phyloP scores from a whole-genome alignment of 2,113 vertebrate genomes.

The Bos javanicus region DNA sequence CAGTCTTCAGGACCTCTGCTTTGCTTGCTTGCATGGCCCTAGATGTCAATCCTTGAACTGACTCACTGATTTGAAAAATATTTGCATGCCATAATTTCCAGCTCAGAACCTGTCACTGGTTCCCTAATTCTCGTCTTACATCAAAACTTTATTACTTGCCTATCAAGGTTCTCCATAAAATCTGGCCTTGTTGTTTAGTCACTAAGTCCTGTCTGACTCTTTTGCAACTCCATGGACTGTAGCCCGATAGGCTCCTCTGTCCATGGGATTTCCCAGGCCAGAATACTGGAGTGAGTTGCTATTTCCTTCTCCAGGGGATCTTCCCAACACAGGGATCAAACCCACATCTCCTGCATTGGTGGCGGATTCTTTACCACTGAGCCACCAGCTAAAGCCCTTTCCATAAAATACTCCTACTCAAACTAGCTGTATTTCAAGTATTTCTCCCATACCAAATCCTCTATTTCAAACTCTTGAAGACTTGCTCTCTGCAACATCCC shows the following conservation, averaged over 20 bases:
- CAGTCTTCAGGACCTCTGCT: background rate
- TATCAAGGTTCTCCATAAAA: background rate
- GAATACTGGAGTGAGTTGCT: background rate
- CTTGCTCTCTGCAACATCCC: background rate
- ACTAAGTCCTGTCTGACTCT: background rate
- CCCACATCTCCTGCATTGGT: background rate
- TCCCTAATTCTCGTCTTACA: background rate
- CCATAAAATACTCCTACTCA: background rate
- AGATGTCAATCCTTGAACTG: background rate
- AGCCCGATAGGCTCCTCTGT: background rate
- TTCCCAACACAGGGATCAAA: background rate
- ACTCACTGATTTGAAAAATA: background rate
- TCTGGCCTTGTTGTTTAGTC: background rate
- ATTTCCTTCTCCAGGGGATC: background rate
- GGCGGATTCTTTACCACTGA: background rate
- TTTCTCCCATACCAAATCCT: background rate
- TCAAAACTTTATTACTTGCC: background rate
- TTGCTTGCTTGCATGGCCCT: background rate
- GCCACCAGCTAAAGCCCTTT: background rate
- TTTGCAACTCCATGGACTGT: background rate
- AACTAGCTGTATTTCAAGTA: background rate
- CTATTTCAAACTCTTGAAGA: background rate
- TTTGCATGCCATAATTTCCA: background rate
- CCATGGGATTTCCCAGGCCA: background rate
- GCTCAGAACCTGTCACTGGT: background rate